These are phyloP conservation scores for cattle (Bos taurus) DNA, from an alignment of 2,113 vertebrate species.

Conservation along the genomic window ARS-UCD2.0 NC_037339.1:58264501-58265000, in stretches of 20 bases:
- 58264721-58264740: slow-evolving; percentile 53
- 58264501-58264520: not conserved
- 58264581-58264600: not conserved
- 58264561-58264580: not conserved
- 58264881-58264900: not conserved
- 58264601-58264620: slow-evolving; percentile 40
- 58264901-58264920: not conserved
- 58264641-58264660: slow-evolving; percentile 35
- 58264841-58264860: not conserved
- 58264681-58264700: slow-evolving; percentile 53
- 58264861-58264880: not conserved
- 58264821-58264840: slow-evolving; percentile 6
- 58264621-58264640: not conserved
- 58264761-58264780: slow-evolving; percentile 46
- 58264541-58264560: not conserved
- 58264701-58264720: slow-evolving; percentile 34
- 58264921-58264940: not conserved
- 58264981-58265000: not conserved
- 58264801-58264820: not conserved
- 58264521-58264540: not conserved
- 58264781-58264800: not conserved
- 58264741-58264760: slow-evolving; percentile 40
- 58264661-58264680: slow-evolving; percentile 49
- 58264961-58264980: not conserved
- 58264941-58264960: not conserved